Percentiles rank a stretch among this genome's conserved stretches.
Evolutionary conservation across 2,113 vertebrate species (phyloP).

Genomic region (Platycercus adscitus): DNA sequence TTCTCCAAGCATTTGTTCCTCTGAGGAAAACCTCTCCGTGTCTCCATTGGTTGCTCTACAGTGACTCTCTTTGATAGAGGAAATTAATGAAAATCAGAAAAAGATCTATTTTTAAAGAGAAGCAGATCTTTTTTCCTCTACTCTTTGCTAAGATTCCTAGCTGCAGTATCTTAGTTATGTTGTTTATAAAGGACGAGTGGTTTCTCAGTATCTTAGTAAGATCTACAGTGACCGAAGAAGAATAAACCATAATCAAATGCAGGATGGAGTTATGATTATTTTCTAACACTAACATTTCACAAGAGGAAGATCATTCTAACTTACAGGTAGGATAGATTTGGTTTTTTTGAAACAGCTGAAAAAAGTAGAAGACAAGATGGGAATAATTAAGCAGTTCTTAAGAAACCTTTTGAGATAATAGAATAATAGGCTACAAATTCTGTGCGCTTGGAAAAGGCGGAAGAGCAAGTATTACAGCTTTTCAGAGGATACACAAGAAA

Average conservation of each 20-base stretch:
- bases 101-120: background rate
- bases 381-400: slow-evolving; percentile 15
- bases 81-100: background rate
- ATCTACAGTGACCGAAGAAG: background rate
- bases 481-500: slow-evolving; percentile 18
- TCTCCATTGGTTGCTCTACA: background rate
- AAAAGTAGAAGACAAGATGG: background rate
- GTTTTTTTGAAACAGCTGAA: background rate
- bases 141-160: background rate
- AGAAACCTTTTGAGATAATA: slow-evolving; percentile 6
- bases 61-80: background rate
- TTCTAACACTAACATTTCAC: background rate
- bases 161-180: background rate
- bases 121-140: background rate
- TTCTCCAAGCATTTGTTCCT: background rate
- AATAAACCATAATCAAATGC: background rate
- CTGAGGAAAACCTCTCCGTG: background rate
- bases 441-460: background rate
- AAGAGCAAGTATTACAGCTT: slow-evolving; percentile 7
- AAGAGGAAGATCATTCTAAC: background rate
- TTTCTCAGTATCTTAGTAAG: background rate
- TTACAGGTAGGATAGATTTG: background rate
- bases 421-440: background rate
- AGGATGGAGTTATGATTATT: background rate
- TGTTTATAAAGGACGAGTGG: background rate